Conservation (phyloP, 1,140 invertebrate genomes). For the Tribolium madens region DNA sequence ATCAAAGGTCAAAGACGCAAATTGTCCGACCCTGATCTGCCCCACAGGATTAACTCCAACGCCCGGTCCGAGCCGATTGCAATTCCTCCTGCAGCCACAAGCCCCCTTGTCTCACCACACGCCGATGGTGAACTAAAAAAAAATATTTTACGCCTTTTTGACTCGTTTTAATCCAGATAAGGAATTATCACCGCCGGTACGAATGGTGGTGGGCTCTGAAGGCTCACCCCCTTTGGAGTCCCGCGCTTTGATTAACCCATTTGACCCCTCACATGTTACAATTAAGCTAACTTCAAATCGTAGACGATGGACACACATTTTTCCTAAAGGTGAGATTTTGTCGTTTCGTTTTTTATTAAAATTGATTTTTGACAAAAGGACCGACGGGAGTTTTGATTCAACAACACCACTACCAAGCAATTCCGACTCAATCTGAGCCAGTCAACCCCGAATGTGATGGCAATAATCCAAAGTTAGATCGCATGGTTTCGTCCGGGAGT, state of each 20-base stretch:
- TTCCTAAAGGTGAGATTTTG: conserved; percentile 84
- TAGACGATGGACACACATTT: conserved; percentile 97
- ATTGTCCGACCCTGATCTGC: conserved; percentile 85
- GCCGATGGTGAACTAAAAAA: conserved; percentile 57
- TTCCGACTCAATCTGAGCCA: conserved; percentile 71
- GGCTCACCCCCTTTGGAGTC: conserved; percentile 66
- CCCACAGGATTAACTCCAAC: conserved; percentile 64
- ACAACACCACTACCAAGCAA: conserved; percentile 92
- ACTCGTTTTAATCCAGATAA: conserved; percentile 60
- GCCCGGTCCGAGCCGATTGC: conserved; percentile 69
- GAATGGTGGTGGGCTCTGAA: conserved; percentile 72
- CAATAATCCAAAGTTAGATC: conserved; percentile 22
- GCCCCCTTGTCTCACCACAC: conserved; percentile 60
- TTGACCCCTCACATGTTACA: conserved; percentile 96
- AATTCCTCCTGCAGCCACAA: conserved; percentile 66
- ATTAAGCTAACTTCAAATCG: conserved; percentile 97
- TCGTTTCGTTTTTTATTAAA: too few species aligned
- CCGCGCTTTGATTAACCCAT: conserved; percentile 92
- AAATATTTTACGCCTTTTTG: neutral
- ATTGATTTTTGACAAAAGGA: conserved; percentile 66
- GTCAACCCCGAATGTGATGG: conserved; percentile 23
- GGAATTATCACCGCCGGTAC: conserved; percentile 70
- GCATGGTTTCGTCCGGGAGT: conserved; percentile 39
- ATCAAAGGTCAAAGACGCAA: conserved; percentile 74
- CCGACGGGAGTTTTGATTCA: conserved; percentile 90